Conservation (phyloP, 1,140 invertebrate genomes). For the Lucilia cuprina region DNA sequence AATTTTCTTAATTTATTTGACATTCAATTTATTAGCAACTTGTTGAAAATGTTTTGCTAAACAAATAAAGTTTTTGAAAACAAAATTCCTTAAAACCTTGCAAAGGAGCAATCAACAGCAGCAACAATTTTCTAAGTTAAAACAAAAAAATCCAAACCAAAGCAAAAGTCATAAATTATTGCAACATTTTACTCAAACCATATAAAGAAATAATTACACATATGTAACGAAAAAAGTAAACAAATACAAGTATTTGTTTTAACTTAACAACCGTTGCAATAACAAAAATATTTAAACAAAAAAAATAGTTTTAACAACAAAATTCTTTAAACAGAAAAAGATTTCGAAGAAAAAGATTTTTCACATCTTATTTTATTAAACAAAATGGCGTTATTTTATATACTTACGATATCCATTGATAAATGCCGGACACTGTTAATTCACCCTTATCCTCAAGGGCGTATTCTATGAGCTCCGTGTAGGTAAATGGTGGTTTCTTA, state of each 20-base stretch:
- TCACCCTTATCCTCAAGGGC: constrained; percentile 83
- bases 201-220: not conserved
- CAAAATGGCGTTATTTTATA: constrained; percentile 30
- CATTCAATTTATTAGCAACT: constrained; percentile 21
- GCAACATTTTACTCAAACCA: not conserved
- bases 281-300: not conserved
- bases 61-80: not conserved
- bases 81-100: constrained; percentile 24
- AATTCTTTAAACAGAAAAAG: too few relatives aligned
- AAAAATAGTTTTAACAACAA: too few relatives aligned
- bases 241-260: not conserved
- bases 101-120: constrained; percentile 6
- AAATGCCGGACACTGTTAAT: constrained; percentile 88
- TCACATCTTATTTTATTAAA: not conserved
- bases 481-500: constrained; percentile 84
- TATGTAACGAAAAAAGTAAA: not conserved
- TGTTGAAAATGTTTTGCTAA: not conserved
- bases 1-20: not conserved
- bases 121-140: constrained; percentile 7
- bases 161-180: constrained; percentile 6
- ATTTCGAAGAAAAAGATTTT: too few relatives aligned
- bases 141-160: not conserved
- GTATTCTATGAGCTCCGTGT: constrained; percentile 86
- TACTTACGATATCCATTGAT: constrained; percentile 92
- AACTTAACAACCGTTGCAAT: not conserved